A percentile compares a stretch with the other conserved stretches of the same genome.
Conservation (phyloP, 2,888 invertebrate genomes). For the Fragum fragum region DNA sequence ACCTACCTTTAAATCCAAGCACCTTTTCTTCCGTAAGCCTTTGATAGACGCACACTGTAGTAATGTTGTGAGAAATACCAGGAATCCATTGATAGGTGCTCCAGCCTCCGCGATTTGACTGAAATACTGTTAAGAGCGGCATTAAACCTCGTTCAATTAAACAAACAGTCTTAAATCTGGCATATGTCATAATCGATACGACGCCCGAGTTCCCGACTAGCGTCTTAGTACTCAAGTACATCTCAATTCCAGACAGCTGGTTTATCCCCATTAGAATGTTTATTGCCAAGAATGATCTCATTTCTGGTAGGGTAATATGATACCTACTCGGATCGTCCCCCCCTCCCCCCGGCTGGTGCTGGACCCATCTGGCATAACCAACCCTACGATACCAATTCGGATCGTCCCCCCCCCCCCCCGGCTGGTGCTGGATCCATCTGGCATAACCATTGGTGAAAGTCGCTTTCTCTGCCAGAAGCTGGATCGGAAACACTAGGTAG, state of each 20-base stretch:
- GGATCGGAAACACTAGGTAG: conserved; percentile 29
- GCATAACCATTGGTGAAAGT: conserved; percentile 34
- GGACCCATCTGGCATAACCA: conserved; percentile 29
- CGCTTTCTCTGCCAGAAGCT: background rate
- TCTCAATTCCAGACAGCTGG: conserved; percentile 25
- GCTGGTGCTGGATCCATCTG: background rate
- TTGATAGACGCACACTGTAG: no score
- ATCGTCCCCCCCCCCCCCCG: background rate
- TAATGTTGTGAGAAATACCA: no score
- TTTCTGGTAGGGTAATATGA: background rate
- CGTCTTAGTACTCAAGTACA: conserved; percentile 46
- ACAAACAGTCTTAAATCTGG: no score
- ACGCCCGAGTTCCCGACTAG: background rate
- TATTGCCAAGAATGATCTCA: conserved; percentile 37
- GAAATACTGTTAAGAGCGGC: no score
- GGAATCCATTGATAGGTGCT: no score
- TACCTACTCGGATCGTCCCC: background rate
- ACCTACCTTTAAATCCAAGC: no score
- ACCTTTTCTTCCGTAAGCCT: no score
- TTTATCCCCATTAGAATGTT: conserved; percentile 49
- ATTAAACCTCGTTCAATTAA: no score
- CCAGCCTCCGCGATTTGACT: no score
- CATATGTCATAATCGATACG: background rate
- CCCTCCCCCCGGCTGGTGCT: background rate
- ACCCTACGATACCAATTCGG: background rate